Evolutionary conservation across 2,797 vertebrate species (phyloP), one percentile per base, ranked within the genome.

Genomic region (Lithobates pipiens): DNA sequence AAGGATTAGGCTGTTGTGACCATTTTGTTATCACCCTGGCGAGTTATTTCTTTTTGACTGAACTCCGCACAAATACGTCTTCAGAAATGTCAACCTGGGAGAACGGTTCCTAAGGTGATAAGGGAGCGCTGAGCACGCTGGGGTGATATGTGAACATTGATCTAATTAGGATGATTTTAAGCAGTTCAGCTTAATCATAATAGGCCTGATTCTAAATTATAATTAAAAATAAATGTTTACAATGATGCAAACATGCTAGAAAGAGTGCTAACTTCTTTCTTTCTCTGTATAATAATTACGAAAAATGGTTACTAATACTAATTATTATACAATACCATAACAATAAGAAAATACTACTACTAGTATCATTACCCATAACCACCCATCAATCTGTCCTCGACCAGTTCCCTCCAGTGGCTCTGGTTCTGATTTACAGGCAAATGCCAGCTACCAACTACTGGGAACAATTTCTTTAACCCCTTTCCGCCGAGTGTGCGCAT

Each of bases 1-100:
- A 61, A 61, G 54, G 54, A 61, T 61, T 61, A 61, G 54, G 54
- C 54, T 61, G 54, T 61, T 61, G 54, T 61, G 54, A 61, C 54
- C 54, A 61, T 61, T 61, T 61, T 61, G 54, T 61, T 61, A 61
- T 61, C 21, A 61, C 54, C 54, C 54, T n/a, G 21, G 54, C 18
- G 2, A 61, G 54, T 61, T 61, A 61, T 61, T 61, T 61, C 54
- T 61, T 21, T 61, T 61, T 61, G 54, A 61, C 54, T 23, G 54
- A 61, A 23, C 54, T 61, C 21, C 8, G 54, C 54, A 61, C 54
- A 23, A 61, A 61, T 61, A 61, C 6, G 54, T 61, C 54, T 61
- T 61, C 54, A 61, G 21, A 61, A 61, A 61, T 61, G 54, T 61
- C 54, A 61, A 61, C 54, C 54, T 61, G 54, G 11, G 16, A 61